Percentiles rank a stretch among this genome's conserved stretches.
Conservation (phyloP, 2,797 vertebrate species). For the Sebastes umbrosus region DNA sequence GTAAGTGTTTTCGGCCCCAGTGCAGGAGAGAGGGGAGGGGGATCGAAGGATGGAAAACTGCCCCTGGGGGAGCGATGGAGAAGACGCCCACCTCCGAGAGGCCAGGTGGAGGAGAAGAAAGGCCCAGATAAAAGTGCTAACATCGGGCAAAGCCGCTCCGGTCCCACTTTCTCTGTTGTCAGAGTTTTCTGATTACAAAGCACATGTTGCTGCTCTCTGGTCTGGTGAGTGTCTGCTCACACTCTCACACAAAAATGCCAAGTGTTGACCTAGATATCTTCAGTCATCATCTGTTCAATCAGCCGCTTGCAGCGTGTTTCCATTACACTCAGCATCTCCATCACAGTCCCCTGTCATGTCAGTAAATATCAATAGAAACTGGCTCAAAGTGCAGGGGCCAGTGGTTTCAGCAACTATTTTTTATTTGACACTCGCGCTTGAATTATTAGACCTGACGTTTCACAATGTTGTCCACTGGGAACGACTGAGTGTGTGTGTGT, state of each 20-base stretch:
- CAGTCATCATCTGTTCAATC: slow-evolving; percentile 35
- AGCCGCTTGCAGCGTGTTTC: slow-evolving; percentile 31
- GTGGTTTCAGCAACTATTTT: slow-evolving; percentile 38
- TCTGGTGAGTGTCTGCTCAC: background rate
- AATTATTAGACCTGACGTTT: slow-evolving; percentile 67
- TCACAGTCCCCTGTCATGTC: slow-evolving; percentile 41
- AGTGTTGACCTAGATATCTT: slow-evolving; percentile 29
- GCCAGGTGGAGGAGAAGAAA: slow-evolving; percentile 31
- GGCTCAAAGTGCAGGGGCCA: slow-evolving; percentile 45
- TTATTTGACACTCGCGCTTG: slow-evolving; percentile 51
- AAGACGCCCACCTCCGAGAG: slow-evolving; percentile 44
- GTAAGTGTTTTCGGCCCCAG: slow-evolving; percentile 62
- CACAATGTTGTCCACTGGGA: slow-evolving; percentile 48
- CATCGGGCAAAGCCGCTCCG: background rate
- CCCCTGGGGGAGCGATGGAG: slow-evolving; percentile 42
- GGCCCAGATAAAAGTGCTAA: slow-evolving; percentile 22
- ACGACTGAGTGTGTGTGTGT: background rate
- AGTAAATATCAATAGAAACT: slow-evolving; percentile 54
- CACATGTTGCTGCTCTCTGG: background rate
- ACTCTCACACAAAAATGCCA: background rate
- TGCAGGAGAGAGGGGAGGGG: slow-evolving; percentile 30
- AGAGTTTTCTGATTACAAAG: slow-evolving; percentile 9
- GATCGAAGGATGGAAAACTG: slow-evolving; percentile 38
- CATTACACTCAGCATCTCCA: slow-evolving; percentile 53
- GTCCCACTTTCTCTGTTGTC: background rate